Evolutionary conservation across 2,113 vertebrate genomes (phyloP), one percentile per base, ranked within the genome.

Genomic region (Lathamus discolor): DNA sequence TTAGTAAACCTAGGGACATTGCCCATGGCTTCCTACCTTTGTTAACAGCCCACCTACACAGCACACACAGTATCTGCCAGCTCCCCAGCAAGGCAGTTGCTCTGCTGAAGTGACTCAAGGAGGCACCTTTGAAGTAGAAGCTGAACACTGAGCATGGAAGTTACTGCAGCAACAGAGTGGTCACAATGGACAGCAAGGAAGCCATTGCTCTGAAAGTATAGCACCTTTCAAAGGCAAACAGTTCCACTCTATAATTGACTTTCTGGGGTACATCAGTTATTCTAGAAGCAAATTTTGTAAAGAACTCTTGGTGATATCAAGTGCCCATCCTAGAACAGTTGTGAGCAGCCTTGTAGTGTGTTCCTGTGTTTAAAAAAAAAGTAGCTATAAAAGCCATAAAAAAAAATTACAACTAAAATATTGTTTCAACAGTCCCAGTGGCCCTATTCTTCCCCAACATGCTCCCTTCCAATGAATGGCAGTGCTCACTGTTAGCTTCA

Each of bases 31-130:
- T 44, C 48, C 70, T 14, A 4, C 23, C 78, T 41, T 20, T 1
- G 3, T 25, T 0, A 4, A 9, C 19, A 72, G 27, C 43, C 51
- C 74, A 68, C 62, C 69, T 33, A 61, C 24, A 0, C 61, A 8
- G 59, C 3, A 0, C 27, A 5, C 0, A 0, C 1, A 0, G 31
- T 15, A 66, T 18, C 7, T 0, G 27, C 43, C 0, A 0, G 1
- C 81, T 57, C 41, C 73, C 0, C 0, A 41, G 51, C 5, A 0
- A 7, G 28, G 55, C 1, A 8, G 51, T 5, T 11, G 55, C 61
- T 17, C 19, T 4, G 18, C 66, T 2, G 3, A 37, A 49, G 49
- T 0, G 1, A 66, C 25, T 43, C 5, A 0, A 35, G 77, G 0
- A 0, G 28, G 61, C 28, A 37, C 28, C 74, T 90, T 31, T 19